Evolutionary conservation across 2,797 vertebrate genomes (phyloP), one percentile per base, ranked within the genome.

Genomic region (Xiphorhynchus erythropygius): DNA sequence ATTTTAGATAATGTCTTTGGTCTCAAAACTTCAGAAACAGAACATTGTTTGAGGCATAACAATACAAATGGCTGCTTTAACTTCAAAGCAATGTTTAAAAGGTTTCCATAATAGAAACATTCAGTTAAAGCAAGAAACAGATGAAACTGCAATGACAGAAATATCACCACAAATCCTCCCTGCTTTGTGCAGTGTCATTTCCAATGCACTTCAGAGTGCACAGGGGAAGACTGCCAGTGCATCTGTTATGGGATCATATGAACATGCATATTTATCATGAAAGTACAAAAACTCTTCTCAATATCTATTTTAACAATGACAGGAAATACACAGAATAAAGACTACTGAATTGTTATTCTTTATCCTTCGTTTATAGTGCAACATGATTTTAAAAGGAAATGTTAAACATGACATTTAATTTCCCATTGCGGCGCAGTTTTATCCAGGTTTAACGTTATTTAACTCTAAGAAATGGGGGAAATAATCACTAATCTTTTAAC

Each of bases 71-170:
- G 37, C 10, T 87, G 77, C 49, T 87, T 92, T 65, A 75, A 90
- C 77, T 84, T 94, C 77, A 79, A 95, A 89, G 63, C 7, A 55
- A 56, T 42, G 24, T 69, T 93, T 94, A 65, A 91, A 91, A 90
- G 35, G 23, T 84, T 87, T 90, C 81, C 62, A 21, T 84, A 84
- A 84, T 12, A 86, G 69, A 94, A 84, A 86, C 25, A 41, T 55
- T 59, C 55, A 73, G 62, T 74, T 75, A 56, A 90, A 85, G 44
- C 5, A 47, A 81, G 44, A 85, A 91, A 76, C 27, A 42, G 57
- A 74, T 67, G 63, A 84, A 90, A 73, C 33, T 33, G 37, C 27
- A 78, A 5, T 56, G 71, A 90, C 59, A 95, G 56, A 67, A 93
- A 67, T 39, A 84, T 55, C 73, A 75, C 33, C 78, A 69, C 33